Evolutionary conservation across 1,140 invertebrate species (phyloP).

Genomic region (Laodelphax striatellus): DNA sequence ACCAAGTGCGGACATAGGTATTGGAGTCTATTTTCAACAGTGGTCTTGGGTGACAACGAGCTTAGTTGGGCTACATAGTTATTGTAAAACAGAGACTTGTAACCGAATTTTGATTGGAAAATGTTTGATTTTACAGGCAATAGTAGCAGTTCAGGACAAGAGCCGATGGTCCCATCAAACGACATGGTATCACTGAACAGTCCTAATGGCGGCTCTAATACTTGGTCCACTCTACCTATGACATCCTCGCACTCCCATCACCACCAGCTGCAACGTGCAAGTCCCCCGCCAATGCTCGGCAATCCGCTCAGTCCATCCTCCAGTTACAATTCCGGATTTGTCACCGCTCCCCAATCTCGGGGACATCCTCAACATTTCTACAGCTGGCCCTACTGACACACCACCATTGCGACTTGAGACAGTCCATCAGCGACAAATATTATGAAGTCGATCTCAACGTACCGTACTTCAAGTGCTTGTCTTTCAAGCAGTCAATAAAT

Average conservation of each 20-base stretch:
- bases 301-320: constrained; percentile 12
- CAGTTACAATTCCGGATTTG: constrained; percentile 18
- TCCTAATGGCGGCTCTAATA: constrained; percentile 13
- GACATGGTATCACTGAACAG: constrained; percentile 21
- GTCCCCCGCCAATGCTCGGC: constrained; percentile 13
- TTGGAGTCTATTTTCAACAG: no score
- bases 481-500: no score
- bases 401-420: no score
- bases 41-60: no score
- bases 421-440: no score
- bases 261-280: constrained; percentile 15
- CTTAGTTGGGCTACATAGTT: no score
- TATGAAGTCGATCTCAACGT: no score
- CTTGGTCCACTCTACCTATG: constrained; percentile 15
- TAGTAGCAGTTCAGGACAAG: constrained; percentile 9
- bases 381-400: constrained; percentile 17
- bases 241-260: constrained; percentile 9
- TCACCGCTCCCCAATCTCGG: constrained; percentile 16
- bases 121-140: neutral
- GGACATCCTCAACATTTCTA: constrained; percentile 20
- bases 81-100: no score
- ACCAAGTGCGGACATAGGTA: no score
- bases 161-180: constrained; percentile 10
- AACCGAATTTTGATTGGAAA: no score
- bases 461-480: no score